Evolutionary conservation across 2,888 invertebrate species (phyloP).

Genomic region (Caenorhabditis sp.): DNA sequence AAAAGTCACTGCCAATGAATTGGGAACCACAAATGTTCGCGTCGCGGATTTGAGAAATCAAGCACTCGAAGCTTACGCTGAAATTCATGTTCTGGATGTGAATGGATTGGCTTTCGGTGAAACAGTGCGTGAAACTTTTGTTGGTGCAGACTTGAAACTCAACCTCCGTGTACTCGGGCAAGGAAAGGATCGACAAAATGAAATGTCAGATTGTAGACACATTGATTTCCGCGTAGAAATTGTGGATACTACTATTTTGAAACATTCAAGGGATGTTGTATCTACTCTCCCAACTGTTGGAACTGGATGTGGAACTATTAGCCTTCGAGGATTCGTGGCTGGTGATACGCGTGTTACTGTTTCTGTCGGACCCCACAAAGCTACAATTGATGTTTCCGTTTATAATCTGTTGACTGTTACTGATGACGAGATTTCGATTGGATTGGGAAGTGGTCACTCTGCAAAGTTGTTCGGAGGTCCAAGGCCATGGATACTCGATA

Average conservation of each 20-base stretch:
- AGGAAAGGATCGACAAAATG: conserved; percentile 23
- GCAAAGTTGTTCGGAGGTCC: conserved; percentile 57
- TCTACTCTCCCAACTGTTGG: conserved; percentile 44
- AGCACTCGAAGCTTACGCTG: conserved; percentile 33
- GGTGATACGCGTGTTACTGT: conserved; percentile 51
- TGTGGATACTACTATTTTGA: conserved; percentile 41
- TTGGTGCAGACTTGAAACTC: conserved; percentile 48
- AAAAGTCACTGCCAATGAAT: conserved; percentile 33
- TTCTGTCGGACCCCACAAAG: conserved; percentile 27
- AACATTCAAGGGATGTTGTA: conserved; percentile 7
- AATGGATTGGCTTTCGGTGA: conserved; percentile 54
- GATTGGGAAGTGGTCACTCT: conserved; percentile 36
- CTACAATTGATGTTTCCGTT: conserved; percentile 53
- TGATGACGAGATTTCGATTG: conserved; percentile 44
- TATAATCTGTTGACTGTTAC: conserved; percentile 45
- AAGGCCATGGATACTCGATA: conserved; percentile 61
- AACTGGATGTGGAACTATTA: conserved; percentile 60
- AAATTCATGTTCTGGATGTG: conserved; percentile 56
- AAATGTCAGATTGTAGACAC: conserved; percentile 54
- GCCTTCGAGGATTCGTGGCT: conserved; percentile 40
- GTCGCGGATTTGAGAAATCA: conserved; percentile 57
- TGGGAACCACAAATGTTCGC: conserved; percentile 52
- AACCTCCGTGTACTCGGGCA: conserved; percentile 53
- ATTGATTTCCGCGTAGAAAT: conserved; percentile 38
- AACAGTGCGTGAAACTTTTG: conserved; percentile 59